Evolutionary conservation across 2,797 vertebrate genomes (phyloP).

Genomic region (Rhyacichthys aspro): DNA sequence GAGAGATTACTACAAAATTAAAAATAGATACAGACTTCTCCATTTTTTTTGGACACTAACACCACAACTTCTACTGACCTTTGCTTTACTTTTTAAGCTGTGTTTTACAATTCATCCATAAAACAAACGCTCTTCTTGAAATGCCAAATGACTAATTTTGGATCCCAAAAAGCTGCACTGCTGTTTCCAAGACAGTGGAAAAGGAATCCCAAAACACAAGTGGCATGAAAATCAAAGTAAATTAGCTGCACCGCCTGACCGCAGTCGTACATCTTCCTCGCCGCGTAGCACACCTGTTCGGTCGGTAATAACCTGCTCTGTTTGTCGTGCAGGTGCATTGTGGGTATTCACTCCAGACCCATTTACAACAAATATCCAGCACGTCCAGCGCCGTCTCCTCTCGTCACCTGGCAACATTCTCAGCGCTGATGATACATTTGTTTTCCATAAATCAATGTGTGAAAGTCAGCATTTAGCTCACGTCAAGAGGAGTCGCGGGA

Average conservation of each 20-base stretch:
- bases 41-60: neutral
- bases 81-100: conserved; percentile 1
- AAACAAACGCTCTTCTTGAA: conserved; percentile 25
- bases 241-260: conserved; percentile 37
- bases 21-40: neutral
- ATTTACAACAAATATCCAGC: conserved; percentile 61
- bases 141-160: conserved; percentile 24
- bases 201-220: conserved; percentile 21
- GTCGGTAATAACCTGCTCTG: conserved; percentile 52
- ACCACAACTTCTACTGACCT: neutral
- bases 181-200: conserved; percentile 20
- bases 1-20: neutral
- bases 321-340: conserved; percentile 65
- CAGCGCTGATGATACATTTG: conserved; percentile 61
- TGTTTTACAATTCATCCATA: conserved; percentile 1
- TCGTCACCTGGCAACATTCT: conserved; percentile 9
- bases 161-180: neutral
- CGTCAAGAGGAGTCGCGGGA: conserved; percentile 36
- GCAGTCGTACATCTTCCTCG: conserved; percentile 51
- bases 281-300: conserved; percentile 62
- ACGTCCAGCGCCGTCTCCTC: conserved; percentile 29
- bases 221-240: conserved; percentile 18
- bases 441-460: conserved; percentile 66
- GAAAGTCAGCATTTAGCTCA: conserved; percentile 63
- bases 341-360: conserved; percentile 57